phyloP scores from a whole-genome alignment of 2,113 vertebrate genomes.

The Urocolius indicus region DNA sequence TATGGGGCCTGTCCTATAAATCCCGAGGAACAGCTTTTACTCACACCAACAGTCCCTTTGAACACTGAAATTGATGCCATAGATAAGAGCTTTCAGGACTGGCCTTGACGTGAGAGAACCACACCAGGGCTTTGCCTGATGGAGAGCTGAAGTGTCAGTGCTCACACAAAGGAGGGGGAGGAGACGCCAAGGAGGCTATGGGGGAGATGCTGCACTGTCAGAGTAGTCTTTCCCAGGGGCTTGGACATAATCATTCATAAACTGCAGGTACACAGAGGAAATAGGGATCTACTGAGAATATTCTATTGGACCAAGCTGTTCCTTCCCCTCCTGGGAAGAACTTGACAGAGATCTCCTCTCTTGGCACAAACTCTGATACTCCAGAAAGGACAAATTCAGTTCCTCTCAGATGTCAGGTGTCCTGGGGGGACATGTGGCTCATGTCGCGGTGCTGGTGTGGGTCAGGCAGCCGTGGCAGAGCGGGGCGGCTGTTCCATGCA shows the following conservation, averaged over 20 bases:
- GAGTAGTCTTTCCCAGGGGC: background rate
- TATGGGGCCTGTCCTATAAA: background rate
- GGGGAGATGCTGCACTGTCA: background rate
- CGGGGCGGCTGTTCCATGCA: rapidly evolving
- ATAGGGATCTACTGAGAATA: rapidly evolving
- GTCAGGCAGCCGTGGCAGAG: rapidly evolving
- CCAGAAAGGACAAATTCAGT: rapidly evolving
- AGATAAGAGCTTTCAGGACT: background rate
- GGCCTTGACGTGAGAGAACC: rapidly evolving
- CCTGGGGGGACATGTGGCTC: rapidly evolving
- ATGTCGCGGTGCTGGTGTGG: background rate
- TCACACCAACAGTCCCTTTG: rapidly evolving
- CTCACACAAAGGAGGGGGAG: rapidly evolving
- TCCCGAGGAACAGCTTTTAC: background rate
- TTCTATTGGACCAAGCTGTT: background rate
- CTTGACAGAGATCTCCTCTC: background rate
- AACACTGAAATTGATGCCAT: rapidly evolving
- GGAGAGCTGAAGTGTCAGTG: rapidly evolving
- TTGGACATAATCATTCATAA: rapidly evolving
- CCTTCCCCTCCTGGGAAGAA: background rate
- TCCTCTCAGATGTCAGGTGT: background rate
- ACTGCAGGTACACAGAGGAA: rapidly evolving
- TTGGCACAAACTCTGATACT: background rate
- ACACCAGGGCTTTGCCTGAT: rapidly evolving
- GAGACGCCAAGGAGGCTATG: rapidly evolving